phyloP scores from a whole-genome alignment of 2,797 vertebrate genomes.

The Crocidura indochinensis region DNA sequence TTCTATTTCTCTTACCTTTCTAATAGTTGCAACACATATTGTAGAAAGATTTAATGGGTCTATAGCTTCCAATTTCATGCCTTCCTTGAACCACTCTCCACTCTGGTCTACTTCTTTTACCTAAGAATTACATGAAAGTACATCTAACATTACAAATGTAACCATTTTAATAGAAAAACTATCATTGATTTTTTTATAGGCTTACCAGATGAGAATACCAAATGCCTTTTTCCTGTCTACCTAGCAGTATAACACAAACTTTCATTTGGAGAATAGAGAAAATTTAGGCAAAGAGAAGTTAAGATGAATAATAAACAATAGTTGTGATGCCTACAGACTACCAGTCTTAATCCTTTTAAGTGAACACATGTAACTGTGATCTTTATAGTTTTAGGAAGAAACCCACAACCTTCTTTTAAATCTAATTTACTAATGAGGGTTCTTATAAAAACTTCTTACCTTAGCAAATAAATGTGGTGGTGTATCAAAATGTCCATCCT shows the following conservation, averaged over 20 bases:
- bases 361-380: slow-evolving; percentile 79
- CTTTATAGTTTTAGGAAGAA: slow-evolving; percentile 77
- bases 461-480: slow-evolving; percentile 96
- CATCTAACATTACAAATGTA: slow-evolving; percentile 62
- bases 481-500: slow-evolving; percentile 96
- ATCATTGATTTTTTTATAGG: slow-evolving; percentile 23
- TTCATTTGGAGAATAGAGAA: slow-evolving; percentile 55
- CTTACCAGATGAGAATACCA: slow-evolving; percentile 56
- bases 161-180: not conserved
- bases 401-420: slow-evolving; percentile 79
- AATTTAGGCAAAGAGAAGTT: slow-evolving; percentile 67
- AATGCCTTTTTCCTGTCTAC: slow-evolving; percentile 71
- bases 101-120: slow-evolving; percentile 97
- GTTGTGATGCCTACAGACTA: slow-evolving; percentile 70
- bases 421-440: slow-evolving; percentile 75
- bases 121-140: slow-evolving; percentile 89
- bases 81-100: slow-evolving; percentile 98
- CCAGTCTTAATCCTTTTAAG: slow-evolving; percentile 76
- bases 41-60: slow-evolving; percentile 99
- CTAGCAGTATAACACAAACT: slow-evolving; percentile 54
- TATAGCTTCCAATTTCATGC: slow-evolving; percentile 99
- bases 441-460: slow-evolving; percentile 90
- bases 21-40: slow-evolving; percentile 99
- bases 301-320: slow-evolving; percentile 68
- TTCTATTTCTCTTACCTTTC: slow-evolving; percentile 93